Conservation (phyloP, 2,113 vertebrate species). For the Macrotus californicus region DNA sequence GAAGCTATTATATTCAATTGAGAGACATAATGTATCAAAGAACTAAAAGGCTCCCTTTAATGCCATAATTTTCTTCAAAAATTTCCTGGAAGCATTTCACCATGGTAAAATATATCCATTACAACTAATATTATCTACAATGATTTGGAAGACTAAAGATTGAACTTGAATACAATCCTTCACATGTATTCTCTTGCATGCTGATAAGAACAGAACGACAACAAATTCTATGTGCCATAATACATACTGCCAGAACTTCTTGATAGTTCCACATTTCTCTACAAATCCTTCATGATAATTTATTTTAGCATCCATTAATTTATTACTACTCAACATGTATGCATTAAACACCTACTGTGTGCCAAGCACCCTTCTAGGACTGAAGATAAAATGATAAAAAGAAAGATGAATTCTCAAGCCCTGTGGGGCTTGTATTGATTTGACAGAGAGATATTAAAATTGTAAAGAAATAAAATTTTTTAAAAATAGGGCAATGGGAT, state of each 20-base stretch:
- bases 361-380: background rate
- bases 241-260: background rate
- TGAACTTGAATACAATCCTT: conserved; percentile 40
- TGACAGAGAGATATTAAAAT: background rate
- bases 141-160: conserved; percentile 46
- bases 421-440: background rate
- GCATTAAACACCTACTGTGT: background rate
- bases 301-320: background rate
- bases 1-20: conserved; percentile 59
- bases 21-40: conserved; percentile 65
- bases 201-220: background rate
- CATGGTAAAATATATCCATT: conserved; percentile 54
- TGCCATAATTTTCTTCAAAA: conserved; percentile 66
- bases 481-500: background rate
- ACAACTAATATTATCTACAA: conserved; percentile 56
- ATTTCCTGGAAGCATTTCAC: conserved; percentile 65
- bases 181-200: background rate
- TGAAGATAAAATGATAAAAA: conserved; percentile 7
- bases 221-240: background rate
- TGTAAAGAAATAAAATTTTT: background rate
- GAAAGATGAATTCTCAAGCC: background rate
- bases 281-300: background rate
- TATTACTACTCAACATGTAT: background rate
- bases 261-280: background rate
- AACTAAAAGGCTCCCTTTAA: conserved; percentile 67